A percentile compares a stretch with the other conserved stretches of the same genome.
These are phyloP conservation scores for Stylophora pistillata DNA, from an alignment of 64 coral and sea anemone genomes.

Conservation along the genomic window DNA sequence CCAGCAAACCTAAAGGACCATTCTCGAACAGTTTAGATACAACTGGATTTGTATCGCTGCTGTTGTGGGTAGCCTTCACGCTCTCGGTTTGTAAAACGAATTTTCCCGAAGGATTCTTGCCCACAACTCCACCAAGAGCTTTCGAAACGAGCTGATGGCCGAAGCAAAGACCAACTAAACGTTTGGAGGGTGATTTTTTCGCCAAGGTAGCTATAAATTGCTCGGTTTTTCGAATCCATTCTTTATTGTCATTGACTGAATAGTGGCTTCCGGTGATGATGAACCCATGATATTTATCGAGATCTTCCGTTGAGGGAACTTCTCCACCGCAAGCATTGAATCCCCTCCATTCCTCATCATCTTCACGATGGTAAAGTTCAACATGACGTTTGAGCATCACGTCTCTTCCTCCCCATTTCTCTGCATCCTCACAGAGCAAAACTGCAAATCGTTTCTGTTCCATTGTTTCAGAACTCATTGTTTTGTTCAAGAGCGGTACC, in stretches of 20 bases:
- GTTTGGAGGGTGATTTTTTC: slow-evolving; percentile 37
- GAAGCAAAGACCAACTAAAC: slow-evolving; percentile 73
- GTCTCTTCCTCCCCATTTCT: slow-evolving; percentile 73
- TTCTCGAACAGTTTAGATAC: slow-evolving; percentile 64
- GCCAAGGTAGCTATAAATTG: slow-evolving; percentile 19
- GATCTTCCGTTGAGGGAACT: slow-evolving; percentile 51
- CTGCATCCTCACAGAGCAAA: slow-evolving; percentile 75
- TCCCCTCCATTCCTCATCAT: slow-evolving; percentile 40
- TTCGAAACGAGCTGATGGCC: slow-evolving; percentile 73
- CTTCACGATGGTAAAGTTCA: slow-evolving; percentile 10
- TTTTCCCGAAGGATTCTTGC: slow-evolving; percentile 49
- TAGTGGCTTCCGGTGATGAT: slow-evolving; percentile 63
- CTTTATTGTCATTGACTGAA: slow-evolving; percentile 56
- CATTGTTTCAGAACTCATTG: background rate
- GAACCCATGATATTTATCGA: slow-evolving; percentile 60
- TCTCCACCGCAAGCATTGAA: slow-evolving; percentile 53
- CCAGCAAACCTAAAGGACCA: slow-evolving; percentile 52
- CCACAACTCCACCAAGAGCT: slow-evolving; percentile 66
- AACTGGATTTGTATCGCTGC: slow-evolving; percentile 30
- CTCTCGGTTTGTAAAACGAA: slow-evolving; percentile 71
- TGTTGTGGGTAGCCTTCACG: slow-evolving; percentile 1
- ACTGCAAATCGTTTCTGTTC: slow-evolving; percentile 53
- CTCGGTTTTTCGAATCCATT: slow-evolving; percentile 56
- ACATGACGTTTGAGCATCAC: slow-evolving; percentile 44
- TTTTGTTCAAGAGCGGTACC: background rate